These are phyloP conservation scores for Enhydra lutris DNA, from an alignment of 2,113 vertebrate species.

Conservation along the genomic window DNA sequence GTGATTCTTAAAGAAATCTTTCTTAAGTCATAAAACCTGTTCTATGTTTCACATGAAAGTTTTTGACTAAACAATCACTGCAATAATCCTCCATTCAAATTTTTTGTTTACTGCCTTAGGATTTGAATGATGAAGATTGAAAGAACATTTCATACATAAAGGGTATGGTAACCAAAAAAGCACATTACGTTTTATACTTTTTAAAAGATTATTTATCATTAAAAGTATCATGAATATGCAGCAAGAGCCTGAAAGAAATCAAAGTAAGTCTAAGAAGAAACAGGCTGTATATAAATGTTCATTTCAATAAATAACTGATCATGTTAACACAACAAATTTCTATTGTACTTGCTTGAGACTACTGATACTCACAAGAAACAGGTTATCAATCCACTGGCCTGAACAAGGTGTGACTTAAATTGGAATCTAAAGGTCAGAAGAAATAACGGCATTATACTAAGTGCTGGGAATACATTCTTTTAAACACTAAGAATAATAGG, in stretches of 20 bases:
- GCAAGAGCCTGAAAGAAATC: background rate
- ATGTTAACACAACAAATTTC: background rate
- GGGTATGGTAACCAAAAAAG: background rate
- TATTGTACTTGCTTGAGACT: background rate
- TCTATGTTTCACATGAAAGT: background rate
- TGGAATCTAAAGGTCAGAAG: background rate
- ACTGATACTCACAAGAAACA: background rate
- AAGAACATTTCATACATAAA: conserved; percentile 1
- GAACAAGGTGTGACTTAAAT: background rate
- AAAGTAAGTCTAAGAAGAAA: conserved; percentile 1
- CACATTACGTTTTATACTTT: background rate
- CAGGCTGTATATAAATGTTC: background rate
- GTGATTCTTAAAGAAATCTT: background rate
- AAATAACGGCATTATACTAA: background rate
- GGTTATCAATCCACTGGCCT: background rate
- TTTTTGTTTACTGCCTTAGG: background rate
- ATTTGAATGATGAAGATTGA: background rate
- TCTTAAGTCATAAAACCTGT: background rate
- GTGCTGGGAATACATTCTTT: background rate
- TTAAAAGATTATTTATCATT: background rate
- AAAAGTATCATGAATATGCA: background rate
- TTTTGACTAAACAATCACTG: background rate
- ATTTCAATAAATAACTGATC: conserved; percentile 9
- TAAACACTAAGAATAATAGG: background rate
- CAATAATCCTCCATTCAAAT: conserved; percentile 12